Conservation (phyloP, 2,888 invertebrate species). For the Rhagonycha lutea region DNA sequence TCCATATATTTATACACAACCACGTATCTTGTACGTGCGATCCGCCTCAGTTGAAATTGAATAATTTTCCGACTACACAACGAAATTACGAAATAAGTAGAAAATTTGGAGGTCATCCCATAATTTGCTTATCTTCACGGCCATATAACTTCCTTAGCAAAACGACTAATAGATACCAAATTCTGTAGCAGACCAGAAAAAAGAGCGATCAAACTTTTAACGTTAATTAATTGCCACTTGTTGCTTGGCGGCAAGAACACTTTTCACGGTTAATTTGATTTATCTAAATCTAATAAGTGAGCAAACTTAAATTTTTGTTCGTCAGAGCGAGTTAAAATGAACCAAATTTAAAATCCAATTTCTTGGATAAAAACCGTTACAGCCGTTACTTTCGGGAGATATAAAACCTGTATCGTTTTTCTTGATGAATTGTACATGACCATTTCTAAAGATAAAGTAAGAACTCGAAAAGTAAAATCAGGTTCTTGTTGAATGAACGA, state of each 20-base stretch:
- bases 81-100: not conserved
- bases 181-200: not conserved
- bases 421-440: conserved; percentile 17
- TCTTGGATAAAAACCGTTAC: conserved; percentile 8
- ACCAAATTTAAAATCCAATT: conserved; percentile 9
- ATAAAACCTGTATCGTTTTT: conserved; percentile 9
- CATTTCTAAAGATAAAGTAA: conserved; percentile 9
- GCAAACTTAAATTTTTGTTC: not conserved
- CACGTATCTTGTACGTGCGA: not conserved
- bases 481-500: not conserved
- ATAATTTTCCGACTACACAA: not conserved
- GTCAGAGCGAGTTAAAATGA: not conserved
- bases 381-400: conserved; percentile 10
- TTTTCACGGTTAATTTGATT: not conserved
- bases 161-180: not conserved
- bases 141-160: not conserved
- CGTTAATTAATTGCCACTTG: not conserved
- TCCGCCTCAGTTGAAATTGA: not conserved
- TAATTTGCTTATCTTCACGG: not conserved
- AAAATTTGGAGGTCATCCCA: not conserved
- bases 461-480: conserved; percentile 4
- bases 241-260: not conserved
- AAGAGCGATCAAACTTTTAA: not conserved
- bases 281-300: not conserved
- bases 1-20: not conserved